phyloP scores from a whole-genome alignment of 2,888 invertebrate genomes.

The Cerastis rubricosa region DNA sequence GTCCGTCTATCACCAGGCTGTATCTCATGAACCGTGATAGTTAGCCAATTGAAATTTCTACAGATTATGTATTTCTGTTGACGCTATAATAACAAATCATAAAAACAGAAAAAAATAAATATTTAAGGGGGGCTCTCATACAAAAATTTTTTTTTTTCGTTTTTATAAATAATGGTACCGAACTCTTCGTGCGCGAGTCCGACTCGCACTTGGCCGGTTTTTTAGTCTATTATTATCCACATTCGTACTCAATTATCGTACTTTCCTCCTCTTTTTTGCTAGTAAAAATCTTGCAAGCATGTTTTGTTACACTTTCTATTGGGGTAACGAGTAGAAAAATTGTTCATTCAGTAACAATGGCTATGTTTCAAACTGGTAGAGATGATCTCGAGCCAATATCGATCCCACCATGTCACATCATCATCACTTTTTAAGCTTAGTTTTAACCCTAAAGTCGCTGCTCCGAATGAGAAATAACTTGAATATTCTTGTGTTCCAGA shows the following conservation, averaged over 20 bases:
- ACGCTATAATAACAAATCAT: too few relatives aligned
- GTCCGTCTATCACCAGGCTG: too few relatives aligned
- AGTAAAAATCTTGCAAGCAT: background rate
- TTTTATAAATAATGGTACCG: too few relatives aligned
- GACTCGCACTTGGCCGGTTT: too few relatives aligned
- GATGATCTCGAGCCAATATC: background rate
- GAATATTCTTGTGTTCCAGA: slow-evolving; percentile 87
- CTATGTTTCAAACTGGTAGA: background rate
- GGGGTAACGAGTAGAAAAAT: background rate
- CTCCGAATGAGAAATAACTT: background rate
- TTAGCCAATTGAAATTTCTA: too few relatives aligned
- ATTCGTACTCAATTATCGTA: background rate
- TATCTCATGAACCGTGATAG: too few relatives aligned
- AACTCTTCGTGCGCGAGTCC: too few relatives aligned
- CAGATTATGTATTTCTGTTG: too few relatives aligned
- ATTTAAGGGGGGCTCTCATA: too few relatives aligned
- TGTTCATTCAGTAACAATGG: background rate
- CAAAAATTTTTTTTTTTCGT: too few relatives aligned
- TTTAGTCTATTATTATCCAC: background rate
- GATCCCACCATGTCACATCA: background rate
- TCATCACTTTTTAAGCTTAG: slow-evolving; percentile 61
- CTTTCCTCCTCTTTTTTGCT: background rate
- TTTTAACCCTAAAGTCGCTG: background rate
- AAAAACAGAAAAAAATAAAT: too few relatives aligned
- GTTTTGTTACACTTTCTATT: background rate